These are phyloP conservation scores for Catalaphyllia jardinei DNA, from an alignment of 64 coral and sea anemone genomes.

Conservation along the genomic window DNA sequence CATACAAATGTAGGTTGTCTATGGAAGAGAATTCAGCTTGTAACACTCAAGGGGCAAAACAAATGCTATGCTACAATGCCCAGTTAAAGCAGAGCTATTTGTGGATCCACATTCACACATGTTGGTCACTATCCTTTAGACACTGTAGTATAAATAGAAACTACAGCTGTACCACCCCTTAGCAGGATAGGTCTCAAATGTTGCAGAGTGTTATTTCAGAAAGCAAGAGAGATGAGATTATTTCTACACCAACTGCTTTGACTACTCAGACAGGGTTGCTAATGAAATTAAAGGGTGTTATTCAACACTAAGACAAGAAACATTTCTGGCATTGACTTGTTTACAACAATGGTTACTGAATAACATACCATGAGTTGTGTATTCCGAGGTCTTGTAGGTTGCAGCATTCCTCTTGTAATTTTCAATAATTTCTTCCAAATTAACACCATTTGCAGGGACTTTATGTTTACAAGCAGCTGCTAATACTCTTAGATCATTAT, in stretches of 20 bases:
- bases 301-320: conserved; percentile 27
- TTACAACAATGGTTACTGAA: conserved; percentile 20
- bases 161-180: neutral
- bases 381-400: conserved; percentile 41
- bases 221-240: conserved; percentile 8
- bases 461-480: conserved; percentile 48
- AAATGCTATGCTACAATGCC: neutral
- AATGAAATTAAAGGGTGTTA: conserved; percentile 18
- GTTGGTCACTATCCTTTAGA: neutral
- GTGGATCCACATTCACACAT: conserved; percentile 6
- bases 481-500: conserved; percentile 39
- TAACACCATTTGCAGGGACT: conserved; percentile 41
- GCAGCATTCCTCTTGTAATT: conserved; percentile 24
- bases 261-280: conserved; percentile 37
- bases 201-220: conserved; percentile 40
- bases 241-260: conserved; percentile 45
- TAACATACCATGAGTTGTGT: conserved; percentile 40
- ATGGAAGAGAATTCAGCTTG: conserved; percentile 20
- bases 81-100: conserved; percentile 1
- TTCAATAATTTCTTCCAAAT: conserved; percentile 44
- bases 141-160: conserved; percentile 37
- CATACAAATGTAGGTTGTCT: conserved; percentile 10
- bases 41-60: conserved; percentile 23
- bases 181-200: neutral
- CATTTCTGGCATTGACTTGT: conserved; percentile 48